phyloP scores from a whole-genome alignment of 2,113 vertebrate species.

The Pomatorhinus ruficollis region DNA sequence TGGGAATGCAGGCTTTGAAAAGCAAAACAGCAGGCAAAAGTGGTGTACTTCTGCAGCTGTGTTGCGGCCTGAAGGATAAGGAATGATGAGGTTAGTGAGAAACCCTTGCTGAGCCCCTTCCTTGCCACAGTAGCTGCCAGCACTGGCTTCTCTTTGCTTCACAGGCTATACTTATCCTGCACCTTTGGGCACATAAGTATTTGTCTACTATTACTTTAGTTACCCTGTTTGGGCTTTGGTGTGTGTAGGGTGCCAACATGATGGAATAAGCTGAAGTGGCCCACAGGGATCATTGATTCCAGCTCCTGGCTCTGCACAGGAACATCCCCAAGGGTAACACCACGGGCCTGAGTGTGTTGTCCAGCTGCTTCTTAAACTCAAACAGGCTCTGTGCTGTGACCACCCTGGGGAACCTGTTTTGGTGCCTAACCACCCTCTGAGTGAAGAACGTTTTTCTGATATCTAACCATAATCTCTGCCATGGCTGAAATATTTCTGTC shows the following conservation, averaged over 20 bases:
- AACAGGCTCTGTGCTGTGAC: neutral
- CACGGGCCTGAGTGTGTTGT: neutral
- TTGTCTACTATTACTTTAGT: neutral
- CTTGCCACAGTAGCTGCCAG: neutral
- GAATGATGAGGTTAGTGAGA: neutral
- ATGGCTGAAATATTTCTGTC: neutral
- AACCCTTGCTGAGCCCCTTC: neutral
- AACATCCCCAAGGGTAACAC: neutral
- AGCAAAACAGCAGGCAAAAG: neutral
- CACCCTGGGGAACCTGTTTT: neutral
- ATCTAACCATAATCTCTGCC: neutral
- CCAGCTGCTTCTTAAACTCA: neutral
- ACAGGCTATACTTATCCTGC: too few relatives aligned
- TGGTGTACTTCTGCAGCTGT: neutral
- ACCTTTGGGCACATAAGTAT: fast-evolving
- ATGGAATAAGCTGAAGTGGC: neutral
- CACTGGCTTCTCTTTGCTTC: neutral
- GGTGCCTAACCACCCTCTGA: neutral
- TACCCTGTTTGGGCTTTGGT: neutral
- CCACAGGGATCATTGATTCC: neutral
- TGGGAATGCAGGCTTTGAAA: neutral
- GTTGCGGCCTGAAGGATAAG: neutral
- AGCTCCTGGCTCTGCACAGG: neutral
- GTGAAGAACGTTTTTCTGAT: neutral
- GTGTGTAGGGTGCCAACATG: fast-evolving